These are phyloP conservation scores for Tromatobia lineatoria DNA, from an alignment of 2,888 invertebrate genomes.

Conservation along the genomic window DNA sequence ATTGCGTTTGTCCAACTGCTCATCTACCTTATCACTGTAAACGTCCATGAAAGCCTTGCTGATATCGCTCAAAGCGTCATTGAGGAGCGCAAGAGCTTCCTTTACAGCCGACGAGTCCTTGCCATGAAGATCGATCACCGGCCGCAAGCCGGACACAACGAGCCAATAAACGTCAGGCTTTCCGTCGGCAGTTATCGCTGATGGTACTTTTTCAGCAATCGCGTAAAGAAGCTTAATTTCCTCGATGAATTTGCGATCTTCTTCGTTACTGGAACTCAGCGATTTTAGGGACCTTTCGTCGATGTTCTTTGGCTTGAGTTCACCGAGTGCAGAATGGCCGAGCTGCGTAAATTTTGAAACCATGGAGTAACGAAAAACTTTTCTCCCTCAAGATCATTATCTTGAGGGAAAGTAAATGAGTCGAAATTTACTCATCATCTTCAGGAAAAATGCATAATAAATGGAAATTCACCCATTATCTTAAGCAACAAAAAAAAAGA, in stretches of 20 bases:
- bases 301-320: conserved; percentile 80
- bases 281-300: conserved; percentile 78
- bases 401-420: too few relatives aligned
- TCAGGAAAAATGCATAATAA: too few relatives aligned
- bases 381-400: too few relatives aligned
- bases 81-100: conserved; percentile 89
- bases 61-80: conserved; percentile 84
- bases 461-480: too few relatives aligned
- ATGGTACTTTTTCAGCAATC: conserved; percentile 87
- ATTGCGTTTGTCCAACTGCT: background rate
- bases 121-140: conserved; percentile 89
- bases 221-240: conserved; percentile 88
- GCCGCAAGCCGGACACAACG: conserved; percentile 88
- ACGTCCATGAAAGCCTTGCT: conserved; percentile 82
- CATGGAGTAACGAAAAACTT: background rate
- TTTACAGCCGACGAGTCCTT: conserved; percentile 88
- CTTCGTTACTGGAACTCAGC: conserved; percentile 84
- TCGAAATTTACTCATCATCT: too few relatives aligned
- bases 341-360: conserved; percentile 75
- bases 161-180: conserved; percentile 90
- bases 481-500: too few relatives aligned
- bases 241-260: conserved; percentile 88
- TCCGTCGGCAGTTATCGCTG: conserved; percentile 86
- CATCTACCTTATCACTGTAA: conserved; percentile 83
- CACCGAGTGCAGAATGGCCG: conserved; percentile 83